Evolutionary conservation across 2,113 vertebrate genomes (phyloP).

Genomic region (Apteryx owenii): DNA sequence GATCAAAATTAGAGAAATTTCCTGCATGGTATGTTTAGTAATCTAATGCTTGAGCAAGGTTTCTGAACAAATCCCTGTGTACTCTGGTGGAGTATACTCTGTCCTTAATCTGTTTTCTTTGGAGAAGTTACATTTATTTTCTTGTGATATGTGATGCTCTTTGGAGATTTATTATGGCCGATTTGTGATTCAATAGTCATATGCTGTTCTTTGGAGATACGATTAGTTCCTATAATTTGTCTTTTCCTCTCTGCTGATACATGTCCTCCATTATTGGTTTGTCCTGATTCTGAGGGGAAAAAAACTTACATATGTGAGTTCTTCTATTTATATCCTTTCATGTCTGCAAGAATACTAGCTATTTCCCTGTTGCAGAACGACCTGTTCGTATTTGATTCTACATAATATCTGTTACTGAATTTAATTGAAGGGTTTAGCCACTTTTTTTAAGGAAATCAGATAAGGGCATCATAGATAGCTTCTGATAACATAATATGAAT

Average conservation of each 20-base stretch:
- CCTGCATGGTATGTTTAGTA: background rate
- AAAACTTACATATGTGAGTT: background rate
- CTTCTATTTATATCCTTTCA: background rate
- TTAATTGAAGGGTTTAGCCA: background rate
- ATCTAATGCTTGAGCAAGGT: background rate
- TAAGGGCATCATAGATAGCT: background rate
- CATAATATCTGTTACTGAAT: background rate
- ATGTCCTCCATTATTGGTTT: background rate
- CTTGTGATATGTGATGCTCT: background rate
- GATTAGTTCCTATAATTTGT: background rate
- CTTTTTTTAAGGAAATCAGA: background rate
- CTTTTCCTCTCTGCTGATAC: background rate
- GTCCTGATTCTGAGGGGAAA: background rate
- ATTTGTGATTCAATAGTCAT: background rate
- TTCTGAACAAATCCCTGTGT: background rate
- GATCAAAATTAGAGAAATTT: background rate
- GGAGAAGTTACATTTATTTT: conserved; percentile 18
- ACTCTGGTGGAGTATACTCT: background rate
- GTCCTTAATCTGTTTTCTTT: background rate
- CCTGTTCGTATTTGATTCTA: background rate
- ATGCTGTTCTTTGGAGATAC: background rate
- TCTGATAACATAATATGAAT: accelerated
- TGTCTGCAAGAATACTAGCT: background rate
- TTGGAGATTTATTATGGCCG: background rate
- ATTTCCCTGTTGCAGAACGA: background rate